Base-by-base conservation (phyloP, 2,888 invertebrate species). In the Meta bourneti region DNA sequence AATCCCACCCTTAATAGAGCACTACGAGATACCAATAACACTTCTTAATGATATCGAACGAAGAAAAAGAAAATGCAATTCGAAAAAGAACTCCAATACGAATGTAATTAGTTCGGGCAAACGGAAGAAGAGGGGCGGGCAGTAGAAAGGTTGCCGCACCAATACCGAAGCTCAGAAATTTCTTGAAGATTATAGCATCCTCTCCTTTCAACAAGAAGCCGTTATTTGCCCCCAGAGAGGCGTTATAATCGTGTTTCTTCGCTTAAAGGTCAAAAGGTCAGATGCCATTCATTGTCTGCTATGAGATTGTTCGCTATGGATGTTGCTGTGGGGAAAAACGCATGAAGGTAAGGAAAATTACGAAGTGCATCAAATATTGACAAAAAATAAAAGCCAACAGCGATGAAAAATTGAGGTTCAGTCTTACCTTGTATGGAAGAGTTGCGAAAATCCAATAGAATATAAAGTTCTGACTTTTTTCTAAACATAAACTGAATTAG, bases 341-440 rank as follows among this genome's bases (percentile, higher is more conserved):
- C 11, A 77, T 8, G n/a, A 7, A 0, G 49, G n/a, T 34, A 34
- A 34, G 34, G 1, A 34, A 34, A 34, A 34, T 34, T 34, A 34
- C 34, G n/a, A 77, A 77, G 48, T 7, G n/a, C 77, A 77, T 77
- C 19, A n/a, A 77, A 77, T 52, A 77, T 77, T 52, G 52, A n/a
- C 52, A 4, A n/a, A 77, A 51, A 49, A 34, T 34, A 34, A 77
- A n/a, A 8, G 51, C 48, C 51, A 16, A 1, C 0, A 19, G 34
- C 61, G 61, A 61, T 61, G 61, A 16, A 61, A 61, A 61, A 61
- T 61, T 61, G 61, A 61, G 8, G 61, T 9, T 16, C 13, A 16
- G 11, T 61, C 9, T 9, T 16, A 11, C 11, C 34, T 34, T 2
- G 4, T 4, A 34, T 34, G 34, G 61, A 61, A 61, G 16, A 61